Evolutionary conservation across 2,113 vertebrate genomes (phyloP).

Genomic region (Bothrops jararaca): DNA sequence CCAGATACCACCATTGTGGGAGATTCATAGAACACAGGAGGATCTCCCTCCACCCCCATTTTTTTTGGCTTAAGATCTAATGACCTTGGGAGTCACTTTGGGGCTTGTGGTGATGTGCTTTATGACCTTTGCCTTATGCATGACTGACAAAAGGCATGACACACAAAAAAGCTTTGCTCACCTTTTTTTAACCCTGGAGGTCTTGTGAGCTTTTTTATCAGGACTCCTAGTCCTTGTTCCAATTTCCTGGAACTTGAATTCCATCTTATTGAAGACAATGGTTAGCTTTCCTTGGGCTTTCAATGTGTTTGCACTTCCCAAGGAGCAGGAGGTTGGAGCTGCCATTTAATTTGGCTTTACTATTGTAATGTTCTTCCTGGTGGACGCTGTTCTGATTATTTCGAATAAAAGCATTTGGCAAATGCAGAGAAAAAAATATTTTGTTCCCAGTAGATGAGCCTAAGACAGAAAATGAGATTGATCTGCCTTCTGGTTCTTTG

Average conservation of each 20-base stretch:
- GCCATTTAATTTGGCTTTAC: background rate
- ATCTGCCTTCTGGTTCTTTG: background rate
- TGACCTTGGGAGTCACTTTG: background rate
- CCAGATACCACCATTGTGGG: background rate
- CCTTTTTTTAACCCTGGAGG: background rate
- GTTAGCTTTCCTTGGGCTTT: background rate
- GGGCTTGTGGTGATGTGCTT: background rate
- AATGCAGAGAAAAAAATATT: background rate
- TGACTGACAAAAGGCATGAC: conserved; percentile 4
- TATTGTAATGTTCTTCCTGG: background rate
- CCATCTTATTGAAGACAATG: background rate
- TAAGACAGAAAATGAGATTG: background rate
- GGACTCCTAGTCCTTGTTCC: background rate
- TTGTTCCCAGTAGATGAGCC: background rate
- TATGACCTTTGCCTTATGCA: background rate
- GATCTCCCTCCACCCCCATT: too few relatives aligned
- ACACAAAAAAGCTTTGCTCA: background rate
- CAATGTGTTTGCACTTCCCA: background rate
- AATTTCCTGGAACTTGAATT: background rate
- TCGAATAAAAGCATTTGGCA: background rate
- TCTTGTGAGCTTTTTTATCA: background rate
- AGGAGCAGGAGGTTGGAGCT: background rate
- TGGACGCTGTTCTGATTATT: background rate
- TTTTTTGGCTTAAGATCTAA: background rate
- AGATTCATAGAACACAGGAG: background rate